Percentiles rank a stretch among this genome's conserved stretches.
phyloP scores from a whole-genome alignment of 30 jellyfish, hydroid and myxozoan species.

The Pelagia noctiluca region DNA sequence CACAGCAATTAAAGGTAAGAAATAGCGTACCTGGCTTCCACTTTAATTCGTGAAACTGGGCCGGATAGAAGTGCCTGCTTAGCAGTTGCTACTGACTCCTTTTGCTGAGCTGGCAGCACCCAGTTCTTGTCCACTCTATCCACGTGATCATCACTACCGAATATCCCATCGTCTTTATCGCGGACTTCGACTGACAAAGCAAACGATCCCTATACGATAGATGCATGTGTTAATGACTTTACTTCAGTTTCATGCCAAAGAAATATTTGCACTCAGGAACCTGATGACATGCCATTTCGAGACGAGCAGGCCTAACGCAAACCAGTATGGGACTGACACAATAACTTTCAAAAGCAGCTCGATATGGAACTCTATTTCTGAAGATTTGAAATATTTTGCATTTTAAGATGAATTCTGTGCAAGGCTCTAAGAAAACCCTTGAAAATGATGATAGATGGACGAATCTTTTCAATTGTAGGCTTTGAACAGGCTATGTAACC shows the following conservation, averaged over 20 bases:
- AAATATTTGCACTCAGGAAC: too few relatives aligned
- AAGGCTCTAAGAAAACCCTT: too few relatives aligned
- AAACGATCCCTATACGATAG: slow-evolving; percentile 50
- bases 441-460: too few relatives aligned
- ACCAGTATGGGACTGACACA: too few relatives aligned
- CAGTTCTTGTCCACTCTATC: slow-evolving; percentile 16
- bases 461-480: too few relatives aligned
- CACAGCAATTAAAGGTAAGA: not conserved
- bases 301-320: too few relatives aligned
- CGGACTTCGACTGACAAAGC: slow-evolving; percentile 39
- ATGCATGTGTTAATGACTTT: not conserved
- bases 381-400: too few relatives aligned
- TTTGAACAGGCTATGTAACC: too few relatives aligned
- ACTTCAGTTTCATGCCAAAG: not conserved
- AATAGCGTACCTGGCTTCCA: slow-evolving; percentile 47
- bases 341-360: too few relatives aligned
- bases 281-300: too few relatives aligned
- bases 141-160: slow-evolving; percentile 45
- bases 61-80: not conserved
- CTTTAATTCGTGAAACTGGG: not conserved
- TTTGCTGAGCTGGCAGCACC: slow-evolving; percentile 28
- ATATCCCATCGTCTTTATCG: slow-evolving; percentile 52
- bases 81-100: not conserved
- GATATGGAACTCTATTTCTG: too few relatives aligned
- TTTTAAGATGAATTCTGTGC: too few relatives aligned